Evolutionary conservation across 2,888 invertebrate species (phyloP).

Genomic region (Drosophila dives): DNA sequence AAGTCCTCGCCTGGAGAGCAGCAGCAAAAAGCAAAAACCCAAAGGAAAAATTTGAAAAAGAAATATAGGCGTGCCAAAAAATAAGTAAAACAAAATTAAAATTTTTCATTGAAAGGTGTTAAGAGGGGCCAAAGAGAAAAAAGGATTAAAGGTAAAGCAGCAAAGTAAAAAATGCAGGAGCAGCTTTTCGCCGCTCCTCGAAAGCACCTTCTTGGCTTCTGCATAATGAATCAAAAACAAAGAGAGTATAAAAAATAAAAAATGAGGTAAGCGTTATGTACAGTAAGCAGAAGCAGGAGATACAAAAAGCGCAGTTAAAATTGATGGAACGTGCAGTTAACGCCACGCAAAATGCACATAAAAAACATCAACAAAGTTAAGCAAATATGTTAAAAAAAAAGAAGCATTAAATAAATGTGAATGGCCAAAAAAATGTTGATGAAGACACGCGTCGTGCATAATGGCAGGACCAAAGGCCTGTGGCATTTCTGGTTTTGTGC

Average conservation of each 20-base stretch:
- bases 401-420: constrained; percentile 18
- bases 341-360: constrained; percentile 73
- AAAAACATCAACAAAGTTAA: constrained; percentile 57
- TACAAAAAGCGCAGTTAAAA: constrained; percentile 70
- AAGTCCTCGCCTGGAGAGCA: constrained; percentile 46
- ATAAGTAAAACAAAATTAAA: constrained; percentile 50
- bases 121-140: constrained; percentile 26
- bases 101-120: constrained; percentile 50
- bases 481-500: constrained; percentile 34
- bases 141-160: constrained; percentile 6
- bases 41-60: constrained; percentile 38
- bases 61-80: constrained; percentile 58
- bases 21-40: constrained; percentile 24
- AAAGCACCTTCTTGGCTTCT: constrained; percentile 26
- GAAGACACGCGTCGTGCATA: constrained; percentile 51
- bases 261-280: constrained; percentile 22
- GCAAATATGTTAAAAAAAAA: constrained; percentile 50
- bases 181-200: constrained; percentile 13
- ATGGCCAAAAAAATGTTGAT: constrained; percentile 62
- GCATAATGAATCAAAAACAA: constrained; percentile 53
- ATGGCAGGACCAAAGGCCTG: constrained; percentile 35
- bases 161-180: constrained; percentile 13
- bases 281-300: constrained; percentile 6
- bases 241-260: constrained; percentile 11
- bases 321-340: constrained; percentile 76